Base-by-base conservation (phyloP, 2,797 vertebrate species). In the Lacerta agilis region DNA sequence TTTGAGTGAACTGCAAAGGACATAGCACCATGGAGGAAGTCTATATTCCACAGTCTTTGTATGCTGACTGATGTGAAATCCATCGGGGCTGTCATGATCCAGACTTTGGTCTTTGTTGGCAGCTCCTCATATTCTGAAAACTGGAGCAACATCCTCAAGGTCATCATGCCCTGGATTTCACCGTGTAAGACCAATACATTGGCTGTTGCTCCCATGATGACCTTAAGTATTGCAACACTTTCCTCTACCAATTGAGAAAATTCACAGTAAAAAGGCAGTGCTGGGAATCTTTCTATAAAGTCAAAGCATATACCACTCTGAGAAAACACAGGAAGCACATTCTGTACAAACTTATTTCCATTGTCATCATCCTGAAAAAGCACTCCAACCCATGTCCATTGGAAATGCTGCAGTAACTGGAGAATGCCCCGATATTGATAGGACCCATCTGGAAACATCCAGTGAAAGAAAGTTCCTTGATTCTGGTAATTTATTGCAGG, bases 81-180 rank as follows among this genome's bases (percentile, higher is more conserved):
- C 45, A 84, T 41, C 13, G 73, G 67, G 5, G 82, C 69, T 38
- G 71, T 84, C 69, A 84, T 58, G 58, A 84, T 75, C 82, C 82
- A 84, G 23, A 84, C 5, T 38, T 84, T 71, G 1, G n/a, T 27
- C 1, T 58, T 38, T 2, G 38, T 4, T 73, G 10, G 69, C 27
- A 15, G 38, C 2, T 38, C 23, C 8, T 38, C 33, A 58, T 2
- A 4, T 20, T 58, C 8, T 58, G 33, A 7, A 6, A 84, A 7
- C 11, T 1, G 4, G 10, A 11, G 69, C 0, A 84, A 38, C 6
- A 55, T 38, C 38, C 82, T 58, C 33, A 73, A 38, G 15, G 18
- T 1, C 3, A 75, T 73, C 5, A 84, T 58, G 0, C 20, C 17
- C 7, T 58, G n/a, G 25, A 75, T 73, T 58, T 73, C 82, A 58